Evolutionary conservation across 1,140 invertebrate genomes (phyloP).

Genomic region (Caenorhabditis tropicalis): DNA sequence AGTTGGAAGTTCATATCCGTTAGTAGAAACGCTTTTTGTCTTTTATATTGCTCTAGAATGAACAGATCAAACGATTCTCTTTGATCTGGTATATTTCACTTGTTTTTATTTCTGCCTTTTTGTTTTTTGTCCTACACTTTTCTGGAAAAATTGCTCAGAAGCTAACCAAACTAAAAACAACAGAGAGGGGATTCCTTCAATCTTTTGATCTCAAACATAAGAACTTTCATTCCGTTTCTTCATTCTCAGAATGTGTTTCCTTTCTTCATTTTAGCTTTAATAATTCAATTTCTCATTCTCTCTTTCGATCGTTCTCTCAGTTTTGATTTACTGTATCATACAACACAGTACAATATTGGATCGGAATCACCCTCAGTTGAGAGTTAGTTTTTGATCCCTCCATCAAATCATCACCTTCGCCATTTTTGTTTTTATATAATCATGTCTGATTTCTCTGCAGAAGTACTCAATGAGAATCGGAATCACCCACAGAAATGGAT

Average conservation of each 20-base stretch:
- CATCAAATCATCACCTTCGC: conserved; percentile 10
- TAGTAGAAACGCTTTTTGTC: too few species aligned
- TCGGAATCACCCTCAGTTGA: not conserved
- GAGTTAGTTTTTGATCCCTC: conserved; percentile 34
- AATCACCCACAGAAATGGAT: not conserved
- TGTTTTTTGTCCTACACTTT: too few species aligned
- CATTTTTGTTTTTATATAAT: not conserved
- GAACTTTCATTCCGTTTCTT: not conserved
- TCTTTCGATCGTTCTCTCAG: not conserved
- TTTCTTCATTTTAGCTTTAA: not conserved
- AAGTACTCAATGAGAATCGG: not conserved
- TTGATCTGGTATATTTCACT: too few species aligned
- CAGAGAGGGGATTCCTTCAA: too few species aligned
- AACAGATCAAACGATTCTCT: too few species aligned
- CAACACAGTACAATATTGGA: not conserved
- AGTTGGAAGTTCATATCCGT: too few species aligned
- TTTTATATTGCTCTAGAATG: too few species aligned
- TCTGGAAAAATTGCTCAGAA: too few species aligned
- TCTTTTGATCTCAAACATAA: not conserved
- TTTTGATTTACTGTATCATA: not conserved
- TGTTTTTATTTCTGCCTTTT: too few species aligned
- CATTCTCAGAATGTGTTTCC: not conserved
- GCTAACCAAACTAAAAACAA: too few species aligned
- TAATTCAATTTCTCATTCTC: not conserved
- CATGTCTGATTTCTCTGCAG: not conserved